Conservation (phyloP, 2,888 invertebrate genomes). For the Standfussiana lucernea region DNA sequence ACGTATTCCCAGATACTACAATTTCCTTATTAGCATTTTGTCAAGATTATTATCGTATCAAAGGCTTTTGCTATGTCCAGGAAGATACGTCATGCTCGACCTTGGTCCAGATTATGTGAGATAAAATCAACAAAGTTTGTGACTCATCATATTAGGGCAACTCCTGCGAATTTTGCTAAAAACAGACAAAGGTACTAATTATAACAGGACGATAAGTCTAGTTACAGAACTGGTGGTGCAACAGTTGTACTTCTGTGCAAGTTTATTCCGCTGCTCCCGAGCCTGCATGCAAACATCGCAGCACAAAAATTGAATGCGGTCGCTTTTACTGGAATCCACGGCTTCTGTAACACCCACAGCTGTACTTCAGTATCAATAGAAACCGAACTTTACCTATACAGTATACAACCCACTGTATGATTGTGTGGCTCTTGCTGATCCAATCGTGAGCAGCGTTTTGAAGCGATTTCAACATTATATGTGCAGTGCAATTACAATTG, state of each 20-base stretch:
- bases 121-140: not conserved
- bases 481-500: not conserved
- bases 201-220: not conserved
- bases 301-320: conserved; percentile 21
- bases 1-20: not conserved
- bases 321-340: conserved; percentile 6
- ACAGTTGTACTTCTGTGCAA: not conserved
- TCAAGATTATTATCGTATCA: not conserved
- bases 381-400: not conserved
- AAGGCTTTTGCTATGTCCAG: not conserved
- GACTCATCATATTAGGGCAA: not conserved
- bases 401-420: not conserved
- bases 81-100: not conserved
- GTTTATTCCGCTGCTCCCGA: too few relatives aligned
- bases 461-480: not conserved
- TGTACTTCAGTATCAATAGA: not conserved
- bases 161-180: not conserved
- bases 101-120: too few relatives aligned
- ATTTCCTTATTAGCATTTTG: not conserved
- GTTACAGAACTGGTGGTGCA: not conserved
- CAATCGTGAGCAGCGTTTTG: not conserved
- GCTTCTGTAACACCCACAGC: not conserved
- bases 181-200: not conserved
- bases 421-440: not conserved
- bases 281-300: conserved; percentile 12